These are phyloP conservation scores for Labeo rohita DNA, from an alignment of 2,113 vertebrate genomes.

Conservation along the genomic window DNA sequence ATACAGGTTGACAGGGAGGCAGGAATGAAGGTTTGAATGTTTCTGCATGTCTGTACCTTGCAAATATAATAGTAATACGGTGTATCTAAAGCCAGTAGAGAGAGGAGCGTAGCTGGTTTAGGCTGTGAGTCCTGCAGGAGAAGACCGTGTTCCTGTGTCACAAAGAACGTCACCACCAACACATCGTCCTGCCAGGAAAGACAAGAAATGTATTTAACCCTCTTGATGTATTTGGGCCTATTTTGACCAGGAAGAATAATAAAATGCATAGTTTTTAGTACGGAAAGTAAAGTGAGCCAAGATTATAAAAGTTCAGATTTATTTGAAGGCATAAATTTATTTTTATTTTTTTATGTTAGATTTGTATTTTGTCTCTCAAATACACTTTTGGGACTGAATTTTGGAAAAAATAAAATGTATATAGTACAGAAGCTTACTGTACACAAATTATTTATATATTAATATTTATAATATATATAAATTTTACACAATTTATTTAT, in stretches of 20 bases:
- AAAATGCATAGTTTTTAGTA: no score
- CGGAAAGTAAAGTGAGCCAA: no score
- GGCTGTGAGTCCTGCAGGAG: constrained; percentile 88
- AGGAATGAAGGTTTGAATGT: background rate
- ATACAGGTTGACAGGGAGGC: background rate
- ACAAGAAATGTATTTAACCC: constrained; percentile 2
- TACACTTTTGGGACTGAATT: no score
- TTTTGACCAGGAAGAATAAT: background rate
- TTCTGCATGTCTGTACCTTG: constrained; percentile 78
- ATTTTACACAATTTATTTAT: no score
- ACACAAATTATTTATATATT: no score
- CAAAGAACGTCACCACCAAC: constrained; percentile 88
- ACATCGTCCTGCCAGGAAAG: constrained; percentile 76
- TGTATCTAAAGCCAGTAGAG: constrained; percentile 87
- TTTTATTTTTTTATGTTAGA: no score
- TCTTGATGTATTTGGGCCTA: background rate
- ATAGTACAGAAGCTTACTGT: no score
- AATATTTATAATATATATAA: no score
- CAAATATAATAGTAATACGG: constrained; percentile 93
- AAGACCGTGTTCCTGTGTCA: constrained; percentile 90
- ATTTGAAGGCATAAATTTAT: no score
- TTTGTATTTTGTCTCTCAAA: background rate
- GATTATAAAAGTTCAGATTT: no score
- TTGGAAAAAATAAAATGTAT: no score
- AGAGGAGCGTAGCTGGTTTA: constrained; percentile 77